Evolutionary conservation across 2,797 vertebrate species (phyloP).

Genomic region (Galagoides demidoff): DNA sequence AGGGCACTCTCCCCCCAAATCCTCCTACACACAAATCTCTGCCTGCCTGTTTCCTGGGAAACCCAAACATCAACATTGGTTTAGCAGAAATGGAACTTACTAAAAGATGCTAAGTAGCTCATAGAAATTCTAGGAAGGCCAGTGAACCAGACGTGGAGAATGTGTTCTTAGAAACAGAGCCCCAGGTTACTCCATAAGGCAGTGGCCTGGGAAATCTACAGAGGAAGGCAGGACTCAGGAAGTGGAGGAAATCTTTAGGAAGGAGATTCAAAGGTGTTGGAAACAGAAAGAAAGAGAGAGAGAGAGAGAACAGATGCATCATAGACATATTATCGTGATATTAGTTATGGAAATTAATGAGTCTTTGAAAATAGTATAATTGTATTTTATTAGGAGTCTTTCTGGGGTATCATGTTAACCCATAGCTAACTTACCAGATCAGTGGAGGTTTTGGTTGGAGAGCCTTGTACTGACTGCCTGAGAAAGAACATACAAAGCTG

Average conservation of each 20-base stretch:
- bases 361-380: not conserved
- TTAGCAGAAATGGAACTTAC: conserved; percentile 15
- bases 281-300: not conserved
- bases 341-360: not conserved
- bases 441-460: not conserved
- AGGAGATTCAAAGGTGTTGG: not conserved
- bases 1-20: not conserved
- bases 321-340: not conserved
- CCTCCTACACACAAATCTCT: not conserved
- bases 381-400: not conserved
- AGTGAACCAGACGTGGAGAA: not conserved
- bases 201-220: not conserved
- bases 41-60: conserved; percentile 48
- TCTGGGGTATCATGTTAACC: not conserved
- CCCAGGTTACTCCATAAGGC: not conserved
- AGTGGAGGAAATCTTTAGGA: not conserved
- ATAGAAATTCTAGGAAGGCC: not conserved
- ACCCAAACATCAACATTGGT: conserved; percentile 23
- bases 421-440: not conserved
- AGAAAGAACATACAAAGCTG: not conserved
- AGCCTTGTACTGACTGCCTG: not conserved
- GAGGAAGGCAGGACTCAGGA: not conserved
- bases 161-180: conserved; percentile 2
- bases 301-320: too few species aligned
- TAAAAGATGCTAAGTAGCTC: conserved; percentile 25